Evolutionary conservation across 1,140 invertebrate genomes (phyloP), one percentile per base, ranked within the genome.

Genomic region (Pseudomyrmex concolor): DNA sequence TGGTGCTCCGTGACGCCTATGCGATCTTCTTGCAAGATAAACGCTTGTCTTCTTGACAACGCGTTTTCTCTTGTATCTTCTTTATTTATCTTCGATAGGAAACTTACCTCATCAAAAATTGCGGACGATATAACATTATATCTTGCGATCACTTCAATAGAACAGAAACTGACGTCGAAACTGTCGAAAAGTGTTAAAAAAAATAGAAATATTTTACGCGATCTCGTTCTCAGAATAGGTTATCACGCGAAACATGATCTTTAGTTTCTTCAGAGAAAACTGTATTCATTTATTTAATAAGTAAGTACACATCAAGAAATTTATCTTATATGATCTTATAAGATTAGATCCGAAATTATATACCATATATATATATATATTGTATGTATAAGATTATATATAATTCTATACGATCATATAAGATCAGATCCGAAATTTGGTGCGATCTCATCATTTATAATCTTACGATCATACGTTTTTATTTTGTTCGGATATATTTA

Each of bases 41-140:
- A 70, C 55, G 54, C 66, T 55, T 71, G 10, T 71, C 76, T 25
- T 59, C 15, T 54, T 78, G 76, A 78, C 76, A 71, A 50, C 5
- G 66, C 66, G 43, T 17, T 80, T 34, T 7, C 34, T 34, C 34
- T 34, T 34, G 34, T 34, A 34, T 34, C 5, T 34, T 59, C 55
- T 80, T 80, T 80, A 80, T 80, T 80, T 70, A 80, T 59, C 66
- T 45, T 7, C n/a, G 54, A 71, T 59, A 48, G 34, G 76, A 80
- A 80, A 80, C 66, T 80, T 80, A 50, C 8, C 43, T 22, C 19
- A 80, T 71, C 66, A 80, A 80, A 70, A 70, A 80, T 80, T 70
- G 12, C 43, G 12, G 1, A 25, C 48, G 22, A 48, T 70, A 71
- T n/a, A 55, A 55, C 34, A 17, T 10, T 1, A 10, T 19, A 70